Evolutionary conservation across 2,113 vertebrate genomes (phyloP), one percentile per base, ranked within the genome.

Genomic region (Girardinichthys multiradiatus): DNA sequence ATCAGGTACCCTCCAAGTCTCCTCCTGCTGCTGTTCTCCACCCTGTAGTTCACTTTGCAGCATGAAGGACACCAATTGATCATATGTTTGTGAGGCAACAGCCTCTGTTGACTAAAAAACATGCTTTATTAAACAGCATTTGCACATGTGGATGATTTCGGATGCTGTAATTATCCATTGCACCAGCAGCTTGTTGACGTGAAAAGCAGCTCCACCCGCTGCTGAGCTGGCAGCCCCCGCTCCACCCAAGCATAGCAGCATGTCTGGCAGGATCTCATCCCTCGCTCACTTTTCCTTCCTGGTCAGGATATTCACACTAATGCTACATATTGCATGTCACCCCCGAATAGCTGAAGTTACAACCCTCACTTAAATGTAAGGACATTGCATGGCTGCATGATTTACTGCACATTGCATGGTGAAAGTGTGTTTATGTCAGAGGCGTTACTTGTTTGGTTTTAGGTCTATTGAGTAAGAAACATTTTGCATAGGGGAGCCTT

Each of bases 1-100:
- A 99, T 93, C 98, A 99, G 98, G 98, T 99, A 99, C 95, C 75
- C 64, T 84, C 72, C 68, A 67, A 73, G 74, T 66, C 76, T 94
- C 91, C 94, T 92, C 86, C 91, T 92, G 83, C 93, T 94, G 94
- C 81, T 85, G 72, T 82, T 93, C 31, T 31, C 51, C 81, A 90
- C 94, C 92, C 93, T 92, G 83, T 94, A 92, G 80, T 88, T 93
- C 91, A 94, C 62, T 69, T 59, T 93, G 85, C 90, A 94, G 96
- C 96, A 96, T 97, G 96, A 95, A 92, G 94, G 73, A 95, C 92
- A 93, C 95, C 91, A 89, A 92, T 94, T 92, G 75, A 78, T 80
- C 70, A n/a, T 76, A 71, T 87, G 80, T 85, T 89, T 83, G 80
- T 68, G 61, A 83, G 78, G 70, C 72, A 61, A 71, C 57, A 80